phyloP scores from a whole-genome alignment of 2,797 vertebrate species.

The Sebastes ruberrimus region DNA sequence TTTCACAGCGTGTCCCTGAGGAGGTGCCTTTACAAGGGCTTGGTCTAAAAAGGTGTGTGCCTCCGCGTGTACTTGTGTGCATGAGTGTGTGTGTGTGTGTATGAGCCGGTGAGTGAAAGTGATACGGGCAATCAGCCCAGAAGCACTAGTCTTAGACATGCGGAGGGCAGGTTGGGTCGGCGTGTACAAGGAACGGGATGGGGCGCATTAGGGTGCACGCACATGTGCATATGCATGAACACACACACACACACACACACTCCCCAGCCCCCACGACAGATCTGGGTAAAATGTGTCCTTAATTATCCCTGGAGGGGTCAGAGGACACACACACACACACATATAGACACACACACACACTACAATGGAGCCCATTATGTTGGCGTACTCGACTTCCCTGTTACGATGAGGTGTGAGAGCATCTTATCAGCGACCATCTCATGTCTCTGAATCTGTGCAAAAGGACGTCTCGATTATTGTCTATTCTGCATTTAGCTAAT shows the following conservation, averaged over 20 bases:
- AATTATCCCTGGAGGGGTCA: constrained; percentile 75
- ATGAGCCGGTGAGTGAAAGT: constrained; percentile 70
- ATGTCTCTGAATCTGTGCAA: constrained; percentile 15
- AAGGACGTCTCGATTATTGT: neutral
- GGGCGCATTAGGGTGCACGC: constrained; percentile 39
- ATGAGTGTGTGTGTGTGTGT: constrained; percentile 22
- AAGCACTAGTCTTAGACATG: constrained; percentile 65
- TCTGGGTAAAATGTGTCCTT: constrained; percentile 76
- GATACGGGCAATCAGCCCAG: constrained; percentile 76
- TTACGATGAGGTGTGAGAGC: constrained; percentile 53
- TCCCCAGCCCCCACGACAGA: constrained; percentile 45
- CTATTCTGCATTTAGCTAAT: neutral
- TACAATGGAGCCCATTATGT: constrained; percentile 74
- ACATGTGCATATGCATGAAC: constrained; percentile 1
- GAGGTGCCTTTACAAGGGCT: constrained; percentile 76
- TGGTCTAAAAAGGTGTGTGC: constrained; percentile 72
- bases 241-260: constrained; percentile 1
- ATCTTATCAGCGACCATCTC: constrained; percentile 53
- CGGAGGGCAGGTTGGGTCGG: constrained; percentile 71
- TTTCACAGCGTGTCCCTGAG: constrained; percentile 73
- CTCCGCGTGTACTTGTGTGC: constrained; percentile 21
- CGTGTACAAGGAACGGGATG: constrained; percentile 61
- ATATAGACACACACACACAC: constrained; percentile 21
- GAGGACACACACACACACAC: constrained; percentile 52
- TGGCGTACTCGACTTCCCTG: constrained; percentile 29